A percentile compares a stretch with the other conserved stretches of the same genome.
These are phyloP conservation scores for Drosophila mayri DNA, from an alignment of 1,140 invertebrate genomes.

Conservation along the genomic window DNA sequence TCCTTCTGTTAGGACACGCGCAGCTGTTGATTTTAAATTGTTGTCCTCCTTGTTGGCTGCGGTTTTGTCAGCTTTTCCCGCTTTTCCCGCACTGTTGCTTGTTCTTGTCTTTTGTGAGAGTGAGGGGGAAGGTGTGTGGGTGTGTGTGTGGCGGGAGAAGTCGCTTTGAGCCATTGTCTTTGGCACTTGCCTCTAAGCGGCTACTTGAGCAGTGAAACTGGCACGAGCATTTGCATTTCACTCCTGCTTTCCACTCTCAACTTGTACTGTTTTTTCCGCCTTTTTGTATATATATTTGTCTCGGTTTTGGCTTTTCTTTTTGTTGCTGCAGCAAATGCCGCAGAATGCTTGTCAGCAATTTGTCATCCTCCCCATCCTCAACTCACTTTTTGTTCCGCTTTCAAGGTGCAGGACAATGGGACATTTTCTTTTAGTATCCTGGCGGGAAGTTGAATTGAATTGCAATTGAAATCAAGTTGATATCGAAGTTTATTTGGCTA, in stretches of 20 bases:
- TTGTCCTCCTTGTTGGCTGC: slow-evolving; percentile 60
- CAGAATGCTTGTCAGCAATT: slow-evolving; percentile 66
- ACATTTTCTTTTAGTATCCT: slow-evolving; percentile 3
- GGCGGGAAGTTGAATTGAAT: slow-evolving; percentile 10
- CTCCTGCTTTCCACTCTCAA: slow-evolving; percentile 22
- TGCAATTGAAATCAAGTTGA: slow-evolving; percentile 16
- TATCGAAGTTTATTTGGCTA: slow-evolving; percentile 5
- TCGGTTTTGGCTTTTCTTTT: slow-evolving; percentile 37
- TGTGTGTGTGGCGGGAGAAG: slow-evolving; percentile 5
- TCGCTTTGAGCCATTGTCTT: slow-evolving; percentile 67
- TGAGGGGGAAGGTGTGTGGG: too few relatives aligned
- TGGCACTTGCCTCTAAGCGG: slow-evolving; percentile 75
- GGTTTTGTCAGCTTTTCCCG: slow-evolving; percentile 61
- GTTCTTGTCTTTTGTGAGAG: slow-evolving; percentile 26
- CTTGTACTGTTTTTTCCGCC: slow-evolving; percentile 8
- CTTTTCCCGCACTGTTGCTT: slow-evolving; percentile 15
- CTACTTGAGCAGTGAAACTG: slow-evolving; percentile 72
- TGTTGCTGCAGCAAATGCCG: slow-evolving; percentile 41
- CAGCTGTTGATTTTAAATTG: slow-evolving; percentile 80
- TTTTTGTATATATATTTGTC: slow-evolving; percentile 3
- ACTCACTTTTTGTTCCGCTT: slow-evolving; percentile 36
- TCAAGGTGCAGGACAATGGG: slow-evolving; percentile 40
- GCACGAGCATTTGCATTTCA: slow-evolving; percentile 61
- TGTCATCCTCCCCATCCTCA: slow-evolving; percentile 19
- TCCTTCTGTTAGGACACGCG: slow-evolving; percentile 57